Conservation (phyloP, 1,140 invertebrate genomes). For the Cotesia glomerata region DNA sequence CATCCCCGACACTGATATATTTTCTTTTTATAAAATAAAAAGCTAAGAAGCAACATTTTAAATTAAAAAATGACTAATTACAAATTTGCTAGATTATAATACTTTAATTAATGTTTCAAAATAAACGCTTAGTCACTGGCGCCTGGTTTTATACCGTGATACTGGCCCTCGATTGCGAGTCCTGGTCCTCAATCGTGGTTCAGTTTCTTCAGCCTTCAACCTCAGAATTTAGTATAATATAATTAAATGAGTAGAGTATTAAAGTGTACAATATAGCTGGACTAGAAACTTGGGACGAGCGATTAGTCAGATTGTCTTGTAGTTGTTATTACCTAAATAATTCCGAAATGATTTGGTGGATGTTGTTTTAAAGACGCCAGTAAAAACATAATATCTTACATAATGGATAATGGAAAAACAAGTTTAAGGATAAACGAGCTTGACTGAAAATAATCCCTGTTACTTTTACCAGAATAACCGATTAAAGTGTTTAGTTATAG, state of each 20-base stretch:
- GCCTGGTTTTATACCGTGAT: too few relatives aligned
- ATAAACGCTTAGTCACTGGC: too few relatives aligned
- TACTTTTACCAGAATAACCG: not conserved
- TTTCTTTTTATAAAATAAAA: not conserved
- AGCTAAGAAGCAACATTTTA: too few relatives aligned
- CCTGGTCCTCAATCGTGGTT: not conserved
- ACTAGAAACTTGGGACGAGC: not conserved
- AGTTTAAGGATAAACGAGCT: slow-evolving; percentile 10
- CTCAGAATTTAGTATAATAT: not conserved
- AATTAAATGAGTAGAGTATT: not conserved
- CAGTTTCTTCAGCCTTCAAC: not conserved
- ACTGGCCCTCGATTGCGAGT: too few relatives aligned
- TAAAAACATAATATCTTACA: not conserved
- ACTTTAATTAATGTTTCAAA: too few relatives aligned
- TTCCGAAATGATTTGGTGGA: slow-evolving; percentile 33
- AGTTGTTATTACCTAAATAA: not conserved
- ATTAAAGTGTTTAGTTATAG: slow-evolving; percentile 21
- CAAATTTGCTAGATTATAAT: too few relatives aligned
- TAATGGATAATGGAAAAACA: not conserved
- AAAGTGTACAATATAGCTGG: not conserved
- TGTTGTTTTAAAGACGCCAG: slow-evolving; percentile 1
- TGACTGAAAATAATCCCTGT: not conserved
- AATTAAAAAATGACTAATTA: too few relatives aligned
- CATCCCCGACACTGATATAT: not conserved
- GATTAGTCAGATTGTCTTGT: not conserved